These are phyloP conservation scores for Conus canariensis DNA, from an alignment of 2,888 invertebrate species.

Conservation along the genomic window DNA sequence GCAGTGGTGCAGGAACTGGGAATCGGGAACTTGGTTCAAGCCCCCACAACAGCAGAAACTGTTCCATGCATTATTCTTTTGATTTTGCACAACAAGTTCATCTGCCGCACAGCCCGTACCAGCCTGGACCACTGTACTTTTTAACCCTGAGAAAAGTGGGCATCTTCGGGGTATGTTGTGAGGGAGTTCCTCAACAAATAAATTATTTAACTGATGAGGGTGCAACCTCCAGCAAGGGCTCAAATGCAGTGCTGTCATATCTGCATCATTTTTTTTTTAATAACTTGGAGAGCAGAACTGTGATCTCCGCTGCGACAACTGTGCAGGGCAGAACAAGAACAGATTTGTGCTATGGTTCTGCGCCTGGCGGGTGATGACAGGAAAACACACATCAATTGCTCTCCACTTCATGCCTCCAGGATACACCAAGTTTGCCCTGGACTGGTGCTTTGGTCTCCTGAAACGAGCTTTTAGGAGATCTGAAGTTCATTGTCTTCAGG, in stretches of 20 bases:
- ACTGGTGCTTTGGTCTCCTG: slow-evolving; percentile 3
- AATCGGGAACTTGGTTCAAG: too few species aligned
- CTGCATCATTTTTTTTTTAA: slow-evolving; percentile 41
- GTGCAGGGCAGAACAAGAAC: slow-evolving; percentile 43
- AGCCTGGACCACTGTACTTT: slow-evolving; percentile 50
- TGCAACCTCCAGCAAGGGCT: slow-evolving; percentile 37
- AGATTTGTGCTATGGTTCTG: not conserved
- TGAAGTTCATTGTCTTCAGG: not conserved
- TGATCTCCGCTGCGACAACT: slow-evolving; percentile 26
- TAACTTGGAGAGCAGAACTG: slow-evolving; percentile 27
- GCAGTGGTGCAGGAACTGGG: too few species aligned
- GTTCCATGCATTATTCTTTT: too few species aligned
- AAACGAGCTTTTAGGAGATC: not conserved
- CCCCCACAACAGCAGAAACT: too few species aligned
- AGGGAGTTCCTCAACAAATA: slow-evolving; percentile 48
- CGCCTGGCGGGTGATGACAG: not conserved
- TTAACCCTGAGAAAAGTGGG: slow-evolving; percentile 57
- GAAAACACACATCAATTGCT: not conserved
- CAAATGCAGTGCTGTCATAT: slow-evolving; percentile 40
- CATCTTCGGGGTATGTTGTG: slow-evolving; percentile 44
- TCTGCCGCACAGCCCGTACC: slow-evolving; percentile 50
- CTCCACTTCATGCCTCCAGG: not conserved
- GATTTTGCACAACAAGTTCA: slow-evolving; percentile 51
- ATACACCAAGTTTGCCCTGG: not conserved
- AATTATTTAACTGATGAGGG: slow-evolving; percentile 50